Conservation (phyloP, 2,888 invertebrate species). For the Hymenopus coronatus region DNA sequence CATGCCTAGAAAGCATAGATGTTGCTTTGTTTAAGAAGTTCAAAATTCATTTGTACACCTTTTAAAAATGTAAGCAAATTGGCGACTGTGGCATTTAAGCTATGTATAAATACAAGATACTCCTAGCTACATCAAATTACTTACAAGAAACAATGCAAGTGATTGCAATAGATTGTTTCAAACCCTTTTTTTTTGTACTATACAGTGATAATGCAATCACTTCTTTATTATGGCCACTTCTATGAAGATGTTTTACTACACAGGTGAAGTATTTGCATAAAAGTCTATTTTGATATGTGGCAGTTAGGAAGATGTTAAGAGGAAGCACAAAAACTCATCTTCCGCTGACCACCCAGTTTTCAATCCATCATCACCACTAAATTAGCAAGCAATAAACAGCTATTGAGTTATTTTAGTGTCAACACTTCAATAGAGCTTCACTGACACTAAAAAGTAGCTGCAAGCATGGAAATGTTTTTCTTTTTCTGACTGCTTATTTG, state of each 20-base stretch:
- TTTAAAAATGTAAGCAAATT: background rate
- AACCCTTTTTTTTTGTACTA: background rate
- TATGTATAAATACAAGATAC: background rate
- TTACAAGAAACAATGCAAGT: background rate
- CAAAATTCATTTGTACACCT: background rate
- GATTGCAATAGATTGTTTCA: background rate
- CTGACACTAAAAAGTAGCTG: background rate
- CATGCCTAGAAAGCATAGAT: background rate
- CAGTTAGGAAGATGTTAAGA: background rate
- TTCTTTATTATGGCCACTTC: background rate
- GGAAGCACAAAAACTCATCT: background rate
- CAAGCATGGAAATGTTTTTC: background rate
- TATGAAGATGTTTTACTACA: background rate
- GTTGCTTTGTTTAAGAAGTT: background rate
- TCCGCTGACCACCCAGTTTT: background rate
- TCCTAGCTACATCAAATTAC: background rate
- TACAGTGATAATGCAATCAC: background rate
- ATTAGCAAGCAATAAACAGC: background rate
- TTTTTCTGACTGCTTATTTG: background rate
- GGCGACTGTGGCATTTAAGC: background rate
- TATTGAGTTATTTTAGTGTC: background rate
- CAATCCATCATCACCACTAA: background rate
- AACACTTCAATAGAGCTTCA: background rate
- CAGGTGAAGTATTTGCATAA: background rate
- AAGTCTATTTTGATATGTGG: background rate